Base-by-base conservation (phyloP, 2,888 invertebrate species). In the Orchesellides sinensis region DNA sequence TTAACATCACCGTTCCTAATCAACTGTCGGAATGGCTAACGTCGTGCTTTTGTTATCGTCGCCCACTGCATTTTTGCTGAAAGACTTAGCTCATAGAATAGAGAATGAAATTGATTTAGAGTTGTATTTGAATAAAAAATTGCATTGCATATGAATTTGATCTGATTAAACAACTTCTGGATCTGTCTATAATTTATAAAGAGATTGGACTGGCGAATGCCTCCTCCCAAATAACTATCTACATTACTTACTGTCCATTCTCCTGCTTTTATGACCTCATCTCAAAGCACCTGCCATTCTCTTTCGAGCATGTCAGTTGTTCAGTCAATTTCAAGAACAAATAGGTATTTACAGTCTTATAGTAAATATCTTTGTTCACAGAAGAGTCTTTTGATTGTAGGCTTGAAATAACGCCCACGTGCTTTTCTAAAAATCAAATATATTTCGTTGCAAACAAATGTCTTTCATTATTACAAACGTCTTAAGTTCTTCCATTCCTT, bases 341-440 rank as follows among this genome's bases (percentile, higher is more conserved):
- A n/a, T n/a, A n/a, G n/a, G n/a, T n/a, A n/a, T n/a, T n/a, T n/a
- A n/a, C n/a, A n/a, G n/a, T n/a, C n/a, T n/a, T n/a, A n/a, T n/a
- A n/a, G n/a, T n/a, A n/a, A n/a, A n/a, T n/a, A n/a, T n/a, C n/a
- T n/a, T n/a, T n/a, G n/a, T n/a, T n/a, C n/a, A n/a, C n/a, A n/a
- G 59, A 12, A 59, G 8, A 10, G 29, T 8, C 3, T 27, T 8
- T 59, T n/a, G 17, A 29, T 32, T 59, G 23, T 47, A 29, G 3
- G 4, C 29, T 59, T 73, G 61, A 61, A 61, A 59, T 65, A 40
- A 63, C 74, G 74, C 74, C 74, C 74, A 74, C 74, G 52, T 47
- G 23, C 49, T 21, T 65, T 45, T 45, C 40, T 6, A 40, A 65
- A 32, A 61, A 61, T 61, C 32, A 29, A 61, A 17, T n/a, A n/a